Percentiles rank a stretch among this genome's conserved stretches.
Evolutionary conservation across 2,797 vertebrate genomes (phyloP).

Genomic region (Melanotaenia trifasciata): DNA sequence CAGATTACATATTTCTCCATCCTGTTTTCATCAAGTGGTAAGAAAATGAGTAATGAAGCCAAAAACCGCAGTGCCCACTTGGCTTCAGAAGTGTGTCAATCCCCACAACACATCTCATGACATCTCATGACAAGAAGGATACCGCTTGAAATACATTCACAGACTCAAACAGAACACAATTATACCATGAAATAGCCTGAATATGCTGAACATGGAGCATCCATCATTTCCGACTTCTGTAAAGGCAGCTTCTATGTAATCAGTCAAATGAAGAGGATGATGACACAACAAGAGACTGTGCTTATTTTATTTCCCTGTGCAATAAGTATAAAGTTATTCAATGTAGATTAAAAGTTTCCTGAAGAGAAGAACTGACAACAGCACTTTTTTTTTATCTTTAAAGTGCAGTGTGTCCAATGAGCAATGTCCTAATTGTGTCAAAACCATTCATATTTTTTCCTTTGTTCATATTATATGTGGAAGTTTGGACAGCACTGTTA

Average conservation of each 20-base stretch:
- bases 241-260: background rate
- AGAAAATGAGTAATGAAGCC: background rate
- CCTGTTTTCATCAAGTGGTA: background rate
- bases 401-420: conserved; percentile 10
- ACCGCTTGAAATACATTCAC: background rate
- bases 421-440: conserved; percentile 23
- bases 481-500: conserved; percentile 10
- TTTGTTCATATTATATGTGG: background rate
- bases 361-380: background rate
- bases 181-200: background rate
- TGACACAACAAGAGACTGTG: background rate
- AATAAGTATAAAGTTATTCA: background rate
- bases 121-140: background rate
- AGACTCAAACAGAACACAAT: background rate
- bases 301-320: background rate
- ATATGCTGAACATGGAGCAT: background rate
- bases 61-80: background rate
- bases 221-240: background rate
- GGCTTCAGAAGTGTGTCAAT: background rate
- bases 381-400: conserved; percentile 8
- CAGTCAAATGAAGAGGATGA: background rate
- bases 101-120: background rate
- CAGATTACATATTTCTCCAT: background rate
- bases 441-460: conserved; percentile 1
- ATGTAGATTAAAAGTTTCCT: background rate